Conservation (phyloP, 2,888 invertebrate species). For the Eupithecia centaureata region DNA sequence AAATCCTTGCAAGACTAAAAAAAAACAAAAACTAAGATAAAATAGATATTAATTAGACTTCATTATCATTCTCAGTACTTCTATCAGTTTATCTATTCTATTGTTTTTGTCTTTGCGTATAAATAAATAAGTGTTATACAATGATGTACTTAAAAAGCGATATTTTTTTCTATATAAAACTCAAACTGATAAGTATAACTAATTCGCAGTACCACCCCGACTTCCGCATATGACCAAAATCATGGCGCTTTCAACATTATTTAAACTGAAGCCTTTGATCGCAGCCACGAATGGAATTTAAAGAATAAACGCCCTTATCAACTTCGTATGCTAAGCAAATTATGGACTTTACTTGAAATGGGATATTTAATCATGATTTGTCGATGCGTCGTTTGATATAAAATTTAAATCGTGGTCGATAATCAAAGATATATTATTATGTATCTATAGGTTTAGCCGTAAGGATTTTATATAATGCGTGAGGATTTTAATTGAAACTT, state of each 20-base stretch:
- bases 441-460: background rate
- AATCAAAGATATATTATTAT: background rate
- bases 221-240: constrained; percentile 25
- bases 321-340: constrained; percentile 26
- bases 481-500: background rate
- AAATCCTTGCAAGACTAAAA: background rate
- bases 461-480: background rate
- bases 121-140: too few relatives aligned
- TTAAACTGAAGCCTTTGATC: constrained; percentile 48
- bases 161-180: background rate
- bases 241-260: constrained; percentile 40
- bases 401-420: background rate
- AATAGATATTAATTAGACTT: background rate
- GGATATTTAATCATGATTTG: background rate
- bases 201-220: constrained; percentile 23
- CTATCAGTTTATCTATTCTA: background rate
- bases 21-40: too few relatives aligned
- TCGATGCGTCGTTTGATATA: background rate
- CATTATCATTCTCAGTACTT: background rate
- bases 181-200: background rate
- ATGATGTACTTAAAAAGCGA: too few relatives aligned
- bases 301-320: constrained; percentile 10
- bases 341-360: constrained; percentile 10
- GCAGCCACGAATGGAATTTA: constrained; percentile 9
- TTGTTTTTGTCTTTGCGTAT: too few relatives aligned